Conservation (phyloP, 1,140 invertebrate genomes). For the Drosophila kanapiae region DNA sequence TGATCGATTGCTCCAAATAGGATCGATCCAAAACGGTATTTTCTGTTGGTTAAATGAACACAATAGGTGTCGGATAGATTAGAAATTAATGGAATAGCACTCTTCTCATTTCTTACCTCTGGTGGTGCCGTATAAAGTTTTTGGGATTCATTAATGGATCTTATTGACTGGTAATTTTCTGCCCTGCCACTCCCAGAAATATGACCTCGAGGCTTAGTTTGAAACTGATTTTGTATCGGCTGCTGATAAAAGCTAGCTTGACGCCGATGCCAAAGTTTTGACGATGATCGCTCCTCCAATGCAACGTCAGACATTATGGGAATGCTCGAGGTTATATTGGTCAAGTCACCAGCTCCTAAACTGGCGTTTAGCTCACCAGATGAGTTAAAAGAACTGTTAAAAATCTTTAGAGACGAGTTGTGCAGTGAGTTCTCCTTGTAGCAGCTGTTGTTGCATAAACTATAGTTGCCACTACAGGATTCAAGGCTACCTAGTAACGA, state of each 20-base stretch:
- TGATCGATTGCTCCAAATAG: slow-evolving; percentile 74
- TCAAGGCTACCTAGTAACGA: slow-evolving; percentile 57
- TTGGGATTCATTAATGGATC: slow-evolving; percentile 72
- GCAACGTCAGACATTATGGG: slow-evolving; percentile 27
- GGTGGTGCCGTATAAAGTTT: slow-evolving; percentile 85
- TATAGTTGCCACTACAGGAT: slow-evolving; percentile 23
- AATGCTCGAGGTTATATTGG: slow-evolving; percentile 45
- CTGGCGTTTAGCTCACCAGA: slow-evolving; percentile 66
- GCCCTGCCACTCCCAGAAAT: slow-evolving; percentile 1
- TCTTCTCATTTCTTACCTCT: slow-evolving; percentile 57
- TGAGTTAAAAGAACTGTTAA: slow-evolving; percentile 73
- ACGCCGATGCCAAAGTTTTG: slow-evolving; percentile 69
- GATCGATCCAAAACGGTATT: slow-evolving; percentile 82
- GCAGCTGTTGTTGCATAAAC: slow-evolving; percentile 39
- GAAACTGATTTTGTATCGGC: slow-evolving; percentile 3
- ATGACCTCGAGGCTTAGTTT: not conserved
- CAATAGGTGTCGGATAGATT: slow-evolving; percentile 3
- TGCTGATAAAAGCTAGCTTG: slow-evolving; percentile 35
- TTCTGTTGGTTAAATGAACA: slow-evolving; percentile 38
- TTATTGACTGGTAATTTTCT: slow-evolving; percentile 51
- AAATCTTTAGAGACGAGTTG: slow-evolving; percentile 55
- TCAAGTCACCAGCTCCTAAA: slow-evolving; percentile 35
- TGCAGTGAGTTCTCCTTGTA: slow-evolving; percentile 67
- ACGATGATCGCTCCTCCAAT: slow-evolving; percentile 33
- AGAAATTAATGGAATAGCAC: not conserved